These are phyloP conservation scores for Polyploca ridens DNA, from an alignment of 2,888 invertebrate species.

Conservation along the genomic window DNA sequence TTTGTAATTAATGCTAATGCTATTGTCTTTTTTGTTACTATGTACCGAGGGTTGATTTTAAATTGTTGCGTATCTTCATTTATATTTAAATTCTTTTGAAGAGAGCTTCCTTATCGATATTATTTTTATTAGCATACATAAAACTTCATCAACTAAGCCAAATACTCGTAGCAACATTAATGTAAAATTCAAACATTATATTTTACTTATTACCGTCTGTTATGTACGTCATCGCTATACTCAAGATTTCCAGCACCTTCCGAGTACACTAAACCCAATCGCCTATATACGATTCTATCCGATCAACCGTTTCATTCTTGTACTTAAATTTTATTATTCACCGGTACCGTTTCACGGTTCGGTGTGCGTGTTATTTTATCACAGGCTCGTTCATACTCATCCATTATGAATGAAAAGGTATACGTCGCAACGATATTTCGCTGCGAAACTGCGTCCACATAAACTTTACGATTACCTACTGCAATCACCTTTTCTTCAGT, in stretches of 20 bases:
- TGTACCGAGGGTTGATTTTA: not conserved
- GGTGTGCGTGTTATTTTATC: constrained; percentile 46
- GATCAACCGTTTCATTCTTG: constrained; percentile 30
- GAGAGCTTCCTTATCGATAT: not conserved
- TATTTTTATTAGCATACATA: not conserved
- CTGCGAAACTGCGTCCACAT: constrained; percentile 39
- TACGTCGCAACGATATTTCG: constrained; percentile 39
- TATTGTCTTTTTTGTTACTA: constrained; percentile 13
- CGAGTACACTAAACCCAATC: constrained; percentile 15
- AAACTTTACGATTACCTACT: constrained; percentile 43
- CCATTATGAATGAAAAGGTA: constrained; percentile 56
- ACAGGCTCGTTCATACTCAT: constrained; percentile 45
- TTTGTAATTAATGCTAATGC: constrained; percentile 27
- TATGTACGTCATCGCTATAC: not conserved
- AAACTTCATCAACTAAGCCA: not conserved
- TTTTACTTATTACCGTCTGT: not conserved
- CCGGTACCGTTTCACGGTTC: constrained; percentile 27
- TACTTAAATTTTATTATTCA: constrained; percentile 29
- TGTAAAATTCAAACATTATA: not conserved
- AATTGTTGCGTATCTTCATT: constrained; percentile 3
- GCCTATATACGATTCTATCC: constrained; percentile 17
- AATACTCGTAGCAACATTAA: not conserved
- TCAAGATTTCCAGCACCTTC: not conserved
- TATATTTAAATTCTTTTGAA: constrained; percentile 3
- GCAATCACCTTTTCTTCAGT: constrained; percentile 23